Evolutionary conservation across 92 coral and sea anemone genomes (phyloP), one percentile per base, ranked within the genome.

Genomic region (Galaxea fascicularis): DNA sequence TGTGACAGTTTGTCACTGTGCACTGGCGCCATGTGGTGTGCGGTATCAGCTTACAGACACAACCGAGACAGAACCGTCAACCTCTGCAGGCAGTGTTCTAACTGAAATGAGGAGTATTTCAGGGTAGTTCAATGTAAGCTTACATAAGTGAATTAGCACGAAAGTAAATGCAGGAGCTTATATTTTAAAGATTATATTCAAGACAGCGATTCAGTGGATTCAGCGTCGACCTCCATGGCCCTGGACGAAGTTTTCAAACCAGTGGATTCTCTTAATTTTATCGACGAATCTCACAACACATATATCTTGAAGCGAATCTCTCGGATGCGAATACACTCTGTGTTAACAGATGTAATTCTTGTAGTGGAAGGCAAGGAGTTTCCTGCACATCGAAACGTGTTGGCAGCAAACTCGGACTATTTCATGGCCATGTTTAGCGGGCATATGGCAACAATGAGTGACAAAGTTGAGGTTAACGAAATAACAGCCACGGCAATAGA

Each of bases 401-500:
- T 97, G 25, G 99, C 99, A 5, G 99, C 98, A 5, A 88, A 91
- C 52, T 89, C 95, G 54, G 99, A 97, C 81, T 97, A 97, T 77
- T 97, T 97, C 87, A 97, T 95, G 95, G 97, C 99, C 18, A 94
- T 97, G 99, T 97, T 97, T 74, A 85, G 94, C 41, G 95, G 95
- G 44, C 99, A 85, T 15, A 92, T 97, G 90, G 98, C 95, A 0
- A 76, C 89, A 52, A 86, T 82, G 30, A 90, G 86, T 25, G 72
- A 75, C 22, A 81, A 62, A 39, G 95, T 92, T 24, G 85, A 75
- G 46, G 90, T 97, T 10, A 88, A 93, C 77, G 98, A 90, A 52
- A 89, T 97, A 10, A 86, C 99, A 12, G 93, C 97, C 15, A 77
- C 47, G 54, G 99, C 95, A 44, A 86, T 97, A 79, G 98, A 87